Percentiles rank a stretch among this genome's conserved stretches.
These are phyloP conservation scores for Aleiodes leptofemur DNA, from an alignment of 2,888 invertebrate species.

Conservation along the genomic window DNA sequence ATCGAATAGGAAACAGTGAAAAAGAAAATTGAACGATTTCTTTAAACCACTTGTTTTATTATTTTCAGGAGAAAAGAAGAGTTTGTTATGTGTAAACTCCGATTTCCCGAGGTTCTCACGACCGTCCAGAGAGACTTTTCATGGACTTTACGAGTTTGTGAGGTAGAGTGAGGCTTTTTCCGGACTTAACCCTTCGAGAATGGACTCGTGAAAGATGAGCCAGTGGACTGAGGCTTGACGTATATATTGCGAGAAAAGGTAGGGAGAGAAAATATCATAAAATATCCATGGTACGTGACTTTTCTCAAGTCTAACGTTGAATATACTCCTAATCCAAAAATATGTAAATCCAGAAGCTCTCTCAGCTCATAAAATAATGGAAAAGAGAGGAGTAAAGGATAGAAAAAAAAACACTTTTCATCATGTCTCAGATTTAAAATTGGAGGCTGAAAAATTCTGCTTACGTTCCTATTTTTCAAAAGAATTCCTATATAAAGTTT, in stretches of 20 bases:
- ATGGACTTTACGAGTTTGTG: constrained; percentile 35
- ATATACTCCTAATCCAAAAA: constrained; percentile 34
- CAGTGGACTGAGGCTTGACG: constrained; percentile 30
- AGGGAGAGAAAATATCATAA: constrained; percentile 31
- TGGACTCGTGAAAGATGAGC: constrained; percentile 33
- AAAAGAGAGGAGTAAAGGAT: not conserved
- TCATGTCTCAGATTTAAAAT: not conserved
- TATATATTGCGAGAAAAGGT: constrained; percentile 30
- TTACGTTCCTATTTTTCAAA: no score
- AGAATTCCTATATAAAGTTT: no score
- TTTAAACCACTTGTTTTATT: no score
- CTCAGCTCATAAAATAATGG: constrained; percentile 21
- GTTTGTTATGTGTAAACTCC: constrained; percentile 40
- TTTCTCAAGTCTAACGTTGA: constrained; percentile 23
- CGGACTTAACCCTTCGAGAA: constrained; percentile 32
- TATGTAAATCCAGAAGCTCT: constrained; percentile 28
- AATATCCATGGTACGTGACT: constrained; percentile 36
- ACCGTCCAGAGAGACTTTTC: constrained; percentile 33
- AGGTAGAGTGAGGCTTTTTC: constrained; percentile 8
- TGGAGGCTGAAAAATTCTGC: no score
- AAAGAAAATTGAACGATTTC: no score
- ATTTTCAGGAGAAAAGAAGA: no score
- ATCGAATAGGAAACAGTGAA: no score
- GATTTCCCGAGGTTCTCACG: constrained; percentile 39
- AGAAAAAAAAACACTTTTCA: constrained; percentile 23